phyloP scores from a whole-genome alignment of 1,140 invertebrate genomes.

The Bombyx mandarina region DNA sequence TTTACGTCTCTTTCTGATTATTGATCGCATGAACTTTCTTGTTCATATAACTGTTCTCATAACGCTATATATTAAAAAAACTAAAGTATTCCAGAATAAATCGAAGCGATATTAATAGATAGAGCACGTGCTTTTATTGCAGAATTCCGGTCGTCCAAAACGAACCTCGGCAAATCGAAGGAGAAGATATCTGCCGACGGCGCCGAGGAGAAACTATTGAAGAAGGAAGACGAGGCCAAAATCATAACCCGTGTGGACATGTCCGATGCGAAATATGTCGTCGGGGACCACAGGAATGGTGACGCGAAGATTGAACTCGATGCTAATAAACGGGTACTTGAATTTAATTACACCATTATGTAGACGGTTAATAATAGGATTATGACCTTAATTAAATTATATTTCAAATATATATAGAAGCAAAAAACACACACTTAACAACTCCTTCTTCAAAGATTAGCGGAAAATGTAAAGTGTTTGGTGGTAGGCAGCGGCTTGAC shows the following conservation, averaged over 20 bases:
- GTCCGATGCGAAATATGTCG: conserved; percentile 79
- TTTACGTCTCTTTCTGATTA: too few species aligned
- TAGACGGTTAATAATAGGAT: too few species aligned
- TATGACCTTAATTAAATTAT: conserved; percentile 6
- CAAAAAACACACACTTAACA: not conserved
- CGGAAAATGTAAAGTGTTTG: not conserved
- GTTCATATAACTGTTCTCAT: too few species aligned
- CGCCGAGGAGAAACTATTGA: conserved; percentile 72
- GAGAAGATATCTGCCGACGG: conserved; percentile 79
- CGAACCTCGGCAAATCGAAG: conserved; percentile 51
- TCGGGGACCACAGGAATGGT: conserved; percentile 81
- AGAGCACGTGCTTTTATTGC: not conserved
- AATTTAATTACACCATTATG: too few species aligned
- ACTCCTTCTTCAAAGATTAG: too few species aligned
- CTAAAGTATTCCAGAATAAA: too few species aligned
- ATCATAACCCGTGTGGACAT: conserved; percentile 64
- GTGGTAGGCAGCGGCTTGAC: too few species aligned
- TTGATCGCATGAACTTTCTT: too few species aligned
- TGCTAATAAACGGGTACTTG: conserved; percentile 68
- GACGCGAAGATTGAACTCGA: conserved; percentile 90
- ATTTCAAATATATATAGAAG: not conserved
- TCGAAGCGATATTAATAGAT: too few species aligned
- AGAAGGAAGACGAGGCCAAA: conserved; percentile 71
- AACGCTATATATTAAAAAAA: too few species aligned
- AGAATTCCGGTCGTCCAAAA: conserved; percentile 49